Percentiles rank a stretch among this genome's conserved stretches.
phyloP scores from a whole-genome alignment of 2,113 vertebrate species.

The Podarcis muralis region DNA sequence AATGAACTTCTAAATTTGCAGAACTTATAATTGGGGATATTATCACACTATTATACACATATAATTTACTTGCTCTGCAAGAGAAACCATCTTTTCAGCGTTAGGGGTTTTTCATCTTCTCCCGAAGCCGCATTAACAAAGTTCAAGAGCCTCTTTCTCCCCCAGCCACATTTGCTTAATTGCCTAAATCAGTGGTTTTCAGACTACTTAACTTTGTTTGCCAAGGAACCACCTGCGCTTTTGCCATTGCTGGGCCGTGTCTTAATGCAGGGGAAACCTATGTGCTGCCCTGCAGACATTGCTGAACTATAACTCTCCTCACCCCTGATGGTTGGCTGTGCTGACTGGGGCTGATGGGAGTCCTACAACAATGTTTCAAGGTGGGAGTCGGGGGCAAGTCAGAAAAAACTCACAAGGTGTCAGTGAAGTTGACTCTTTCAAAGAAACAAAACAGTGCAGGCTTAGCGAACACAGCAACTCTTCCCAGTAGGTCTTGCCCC shows the following conservation, averaged over 20 bases:
- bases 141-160: background rate
- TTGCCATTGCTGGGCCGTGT: background rate
- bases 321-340: too few species aligned
- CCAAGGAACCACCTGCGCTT: background rate
- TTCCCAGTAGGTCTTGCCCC: too few species aligned
- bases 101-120: background rate
- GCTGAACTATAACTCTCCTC: background rate
- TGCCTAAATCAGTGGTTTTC: background rate
- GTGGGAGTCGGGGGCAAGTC: too few species aligned
- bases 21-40: conserved; percentile 15
- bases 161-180: background rate
- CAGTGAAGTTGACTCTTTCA: too few species aligned
- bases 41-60: conserved; percentile 6
- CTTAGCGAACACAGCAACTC: too few species aligned
- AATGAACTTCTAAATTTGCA: conserved; percentile 30
- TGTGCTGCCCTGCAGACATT: background rate
- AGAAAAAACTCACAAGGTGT: too few species aligned
- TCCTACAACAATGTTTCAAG: too few species aligned
- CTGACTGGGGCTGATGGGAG: too few species aligned
- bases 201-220: background rate
- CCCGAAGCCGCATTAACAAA: background rate
- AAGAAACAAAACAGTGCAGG: too few species aligned
- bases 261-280: background rate
- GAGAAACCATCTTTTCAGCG: background rate
- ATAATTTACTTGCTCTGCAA: background rate